Evolutionary conservation across 37 sponge, comb jelly and placozoan species (phyloP).

Genomic region (Bolinopsis microptera): DNA sequence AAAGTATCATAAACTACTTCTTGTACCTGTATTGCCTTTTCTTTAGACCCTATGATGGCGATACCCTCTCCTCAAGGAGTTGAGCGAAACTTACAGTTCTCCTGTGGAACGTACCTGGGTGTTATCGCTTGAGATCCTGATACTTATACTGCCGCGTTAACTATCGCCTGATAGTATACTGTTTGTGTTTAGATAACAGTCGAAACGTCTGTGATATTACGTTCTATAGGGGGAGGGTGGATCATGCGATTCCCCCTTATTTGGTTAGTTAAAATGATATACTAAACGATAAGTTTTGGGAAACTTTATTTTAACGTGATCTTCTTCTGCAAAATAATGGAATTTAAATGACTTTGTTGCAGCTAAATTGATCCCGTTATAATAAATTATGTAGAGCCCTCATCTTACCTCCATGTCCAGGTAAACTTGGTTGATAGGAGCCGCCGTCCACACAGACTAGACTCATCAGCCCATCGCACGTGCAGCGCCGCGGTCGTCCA

Average conservation of each 20-base stretch:
- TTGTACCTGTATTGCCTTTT: slow-evolving; percentile 76
- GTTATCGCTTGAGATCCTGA: slow-evolving; percentile 96
- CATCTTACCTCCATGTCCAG: slow-evolving; percentile 90
- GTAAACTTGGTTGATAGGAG: slow-evolving; percentile 84
- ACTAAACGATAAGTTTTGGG: no score
- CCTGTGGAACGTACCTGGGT: slow-evolving; percentile 98
- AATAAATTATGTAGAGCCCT: no score
- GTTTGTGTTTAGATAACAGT: no score
- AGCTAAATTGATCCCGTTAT: no score
- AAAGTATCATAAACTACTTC: no score
- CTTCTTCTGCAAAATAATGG: no score
- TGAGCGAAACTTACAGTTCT: slow-evolving; percentile 86
- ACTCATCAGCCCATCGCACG: slow-evolving; percentile 92
- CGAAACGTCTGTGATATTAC: no score
- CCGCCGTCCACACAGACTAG: slow-evolving; percentile 88
- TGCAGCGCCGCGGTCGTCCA: slow-evolving; percentile 93
- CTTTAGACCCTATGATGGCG: slow-evolving; percentile 86
- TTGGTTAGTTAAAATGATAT: no score
- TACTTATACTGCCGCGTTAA: slow-evolving; percentile 76
- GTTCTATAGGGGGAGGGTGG: no score
- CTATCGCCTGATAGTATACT: slow-evolving; percentile 72
- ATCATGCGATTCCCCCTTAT: no score
- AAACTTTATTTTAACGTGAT: no score
- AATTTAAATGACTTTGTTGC: no score
- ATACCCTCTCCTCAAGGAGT: slow-evolving; percentile 75